These are phyloP conservation scores for Perognathus longimembris DNA, from an alignment of 2,113 vertebrate species.

Conservation along the genomic window DNA sequence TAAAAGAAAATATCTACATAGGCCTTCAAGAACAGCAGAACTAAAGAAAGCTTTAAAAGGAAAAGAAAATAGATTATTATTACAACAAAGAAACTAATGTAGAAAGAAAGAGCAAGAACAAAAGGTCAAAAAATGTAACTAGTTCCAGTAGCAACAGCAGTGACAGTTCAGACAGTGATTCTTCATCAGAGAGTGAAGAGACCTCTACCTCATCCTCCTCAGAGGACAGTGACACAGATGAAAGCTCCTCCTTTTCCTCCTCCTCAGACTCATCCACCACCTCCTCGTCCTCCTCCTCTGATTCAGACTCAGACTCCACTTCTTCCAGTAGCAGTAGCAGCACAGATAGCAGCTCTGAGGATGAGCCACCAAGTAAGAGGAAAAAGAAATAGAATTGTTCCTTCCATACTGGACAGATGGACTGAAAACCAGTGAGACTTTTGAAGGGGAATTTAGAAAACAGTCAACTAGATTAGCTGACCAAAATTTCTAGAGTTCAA, in stretches of 20 bases:
- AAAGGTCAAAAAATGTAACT: constrained; percentile 94
- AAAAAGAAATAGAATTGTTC: constrained; percentile 91
- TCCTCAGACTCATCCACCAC: constrained; percentile 87
- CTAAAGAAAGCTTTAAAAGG: constrained; percentile 96
- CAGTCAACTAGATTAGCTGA: constrained; percentile 38
- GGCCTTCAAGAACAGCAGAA: constrained; percentile 95
- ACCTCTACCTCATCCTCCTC: constrained; percentile 93
- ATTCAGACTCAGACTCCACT: constrained; percentile 88
- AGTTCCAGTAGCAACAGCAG: constrained; percentile 92
- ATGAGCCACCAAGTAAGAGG: constrained; percentile 94
- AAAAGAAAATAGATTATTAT: constrained; percentile 90
- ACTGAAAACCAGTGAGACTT: constrained; percentile 26
- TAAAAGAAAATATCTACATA: constrained; percentile 97
- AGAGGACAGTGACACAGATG: constrained; percentile 91
- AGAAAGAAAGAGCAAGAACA: no score
- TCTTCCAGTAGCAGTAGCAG: constrained; percentile 88
- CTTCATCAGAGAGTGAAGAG: constrained; percentile 94
- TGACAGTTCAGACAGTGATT: constrained; percentile 91
- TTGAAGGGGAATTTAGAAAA: constrained; percentile 55
- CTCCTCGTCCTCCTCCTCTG: constrained; percentile 93
- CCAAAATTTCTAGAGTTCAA: constrained; percentile 76
- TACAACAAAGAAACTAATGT: constrained; percentile 91
- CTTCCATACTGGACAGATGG: constrained; percentile 40
- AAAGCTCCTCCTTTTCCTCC: constrained; percentile 89
- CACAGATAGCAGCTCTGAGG: constrained; percentile 92